Conservation (phyloP, 2,888 invertebrate genomes). For the Leptothorax acervorum region DNA sequence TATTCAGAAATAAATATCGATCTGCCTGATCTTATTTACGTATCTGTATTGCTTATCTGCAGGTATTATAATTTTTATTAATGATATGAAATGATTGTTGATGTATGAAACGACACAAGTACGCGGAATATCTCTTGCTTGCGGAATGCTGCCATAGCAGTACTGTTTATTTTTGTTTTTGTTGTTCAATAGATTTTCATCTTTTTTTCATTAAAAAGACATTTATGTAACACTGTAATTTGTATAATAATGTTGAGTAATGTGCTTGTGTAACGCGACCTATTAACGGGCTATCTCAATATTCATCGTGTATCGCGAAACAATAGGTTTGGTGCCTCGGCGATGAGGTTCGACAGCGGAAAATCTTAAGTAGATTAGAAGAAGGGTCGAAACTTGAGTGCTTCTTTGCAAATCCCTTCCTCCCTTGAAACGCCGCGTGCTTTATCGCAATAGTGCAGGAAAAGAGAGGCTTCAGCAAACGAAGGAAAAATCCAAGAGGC, state of each 20-base stretch:
- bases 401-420: constrained; percentile 27
- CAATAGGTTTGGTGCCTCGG: constrained; percentile 28
- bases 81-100: not conserved
- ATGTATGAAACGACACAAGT: not conserved
- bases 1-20: not conserved
- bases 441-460: constrained; percentile 47
- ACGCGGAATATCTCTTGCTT: not conserved
- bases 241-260: not conserved
- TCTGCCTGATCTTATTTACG: not conserved
- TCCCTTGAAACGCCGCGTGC: constrained; percentile 43
- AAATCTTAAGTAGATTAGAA: constrained; percentile 46
- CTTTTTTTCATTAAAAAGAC: not conserved
- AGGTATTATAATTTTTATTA: not conserved
- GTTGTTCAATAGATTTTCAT: not conserved
- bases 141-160: no score
- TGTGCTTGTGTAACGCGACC: not conserved
- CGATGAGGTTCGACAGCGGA: constrained; percentile 22
- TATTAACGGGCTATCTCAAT: constrained; percentile 25
- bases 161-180: not conserved
- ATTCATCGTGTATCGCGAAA: constrained; percentile 6
- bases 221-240: not conserved
- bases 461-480: constrained; percentile 10
- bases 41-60: not conserved
- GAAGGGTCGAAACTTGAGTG: constrained; percentile 40
- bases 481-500: constrained; percentile 28